These are phyloP conservation scores for Albula goreensis DNA, from an alignment of 2,113 vertebrate genomes.

Conservation along the genomic window DNA sequence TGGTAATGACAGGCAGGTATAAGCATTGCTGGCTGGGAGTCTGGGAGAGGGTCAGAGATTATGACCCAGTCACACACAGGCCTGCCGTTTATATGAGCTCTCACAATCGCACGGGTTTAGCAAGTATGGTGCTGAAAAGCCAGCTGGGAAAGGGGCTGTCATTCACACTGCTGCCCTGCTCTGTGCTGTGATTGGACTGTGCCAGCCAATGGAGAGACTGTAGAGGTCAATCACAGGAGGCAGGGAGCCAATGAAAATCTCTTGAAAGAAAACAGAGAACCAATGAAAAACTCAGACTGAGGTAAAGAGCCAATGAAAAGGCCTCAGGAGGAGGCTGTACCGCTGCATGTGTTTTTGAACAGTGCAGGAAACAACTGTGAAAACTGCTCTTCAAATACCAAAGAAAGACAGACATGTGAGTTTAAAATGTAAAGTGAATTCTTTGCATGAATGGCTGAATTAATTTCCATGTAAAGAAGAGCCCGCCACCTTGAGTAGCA, in stretches of 20 bases:
- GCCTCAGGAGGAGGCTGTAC: neutral
- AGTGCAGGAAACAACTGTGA: neutral
- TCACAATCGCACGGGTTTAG: conserved; percentile 17
- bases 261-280: neutral
- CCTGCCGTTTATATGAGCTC: conserved; percentile 11
- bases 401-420: neutral
- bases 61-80: conserved; percentile 35
- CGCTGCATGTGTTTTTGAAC: neutral
- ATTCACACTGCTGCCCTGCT: neutral
- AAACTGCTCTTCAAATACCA: neutral
- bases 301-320: neutral
- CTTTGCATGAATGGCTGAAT: neutral
- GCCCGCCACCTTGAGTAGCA: neutral
- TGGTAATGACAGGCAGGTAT: conserved; percentile 62
- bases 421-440: conserved; percentile 2
- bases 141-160: neutral
- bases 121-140: neutral
- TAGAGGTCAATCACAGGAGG: neutral
- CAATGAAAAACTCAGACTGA: neutral
- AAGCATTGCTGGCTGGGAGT: conserved; percentile 56
- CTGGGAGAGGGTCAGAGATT: conserved; percentile 45
- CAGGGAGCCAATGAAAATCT: neutral
- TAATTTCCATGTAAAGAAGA: neutral
- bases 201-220: neutral
- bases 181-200: neutral